These are phyloP conservation scores for Neodon shergylaensis DNA, from an alignment of 2,113 vertebrate species.

Conservation along the genomic window DNA sequence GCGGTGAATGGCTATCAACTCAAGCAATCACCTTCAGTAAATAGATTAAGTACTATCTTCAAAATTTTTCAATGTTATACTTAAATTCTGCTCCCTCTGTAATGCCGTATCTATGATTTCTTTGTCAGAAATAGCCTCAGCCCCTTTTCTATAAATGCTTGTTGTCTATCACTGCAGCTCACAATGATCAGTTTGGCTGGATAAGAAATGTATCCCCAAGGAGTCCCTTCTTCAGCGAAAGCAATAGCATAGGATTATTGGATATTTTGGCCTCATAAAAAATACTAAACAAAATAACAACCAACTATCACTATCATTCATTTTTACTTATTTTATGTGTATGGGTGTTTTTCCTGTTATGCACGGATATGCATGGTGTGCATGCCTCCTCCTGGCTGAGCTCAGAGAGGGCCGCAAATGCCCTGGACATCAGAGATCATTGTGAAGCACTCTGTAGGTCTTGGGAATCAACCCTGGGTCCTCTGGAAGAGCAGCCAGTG, in stretches of 20 bases:
- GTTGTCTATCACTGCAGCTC: not conserved
- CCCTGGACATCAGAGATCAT: not conserved
- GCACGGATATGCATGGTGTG: not conserved
- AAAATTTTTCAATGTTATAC: not conserved
- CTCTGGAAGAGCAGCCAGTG: not conserved
- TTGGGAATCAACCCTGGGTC: no score
- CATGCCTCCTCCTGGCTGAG: no score
- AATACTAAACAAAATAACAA: slow-evolving; percentile 7
- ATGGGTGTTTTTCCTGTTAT: not conserved
- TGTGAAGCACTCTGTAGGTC: no score
- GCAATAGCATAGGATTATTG: not conserved
- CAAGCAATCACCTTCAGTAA: slow-evolving; percentile 38
- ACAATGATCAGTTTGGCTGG: not conserved
- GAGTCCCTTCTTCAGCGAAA: not conserved
- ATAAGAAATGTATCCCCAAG: not conserved
- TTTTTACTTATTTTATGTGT: no score
- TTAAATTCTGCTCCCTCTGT: not conserved
- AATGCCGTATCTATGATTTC: not conserved
- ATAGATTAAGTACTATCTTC: not conserved
- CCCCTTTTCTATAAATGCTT: slow-evolving; percentile 16
- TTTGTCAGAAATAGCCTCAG: slow-evolving; percentile 33
- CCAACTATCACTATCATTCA: not conserved
- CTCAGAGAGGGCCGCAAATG: not conserved
- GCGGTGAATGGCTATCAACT: not conserved
- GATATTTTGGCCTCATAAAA: not conserved